Evolutionary conservation across 2,113 vertebrate species (phyloP).

Genomic region (Tragelaphus imberbis): DNA sequence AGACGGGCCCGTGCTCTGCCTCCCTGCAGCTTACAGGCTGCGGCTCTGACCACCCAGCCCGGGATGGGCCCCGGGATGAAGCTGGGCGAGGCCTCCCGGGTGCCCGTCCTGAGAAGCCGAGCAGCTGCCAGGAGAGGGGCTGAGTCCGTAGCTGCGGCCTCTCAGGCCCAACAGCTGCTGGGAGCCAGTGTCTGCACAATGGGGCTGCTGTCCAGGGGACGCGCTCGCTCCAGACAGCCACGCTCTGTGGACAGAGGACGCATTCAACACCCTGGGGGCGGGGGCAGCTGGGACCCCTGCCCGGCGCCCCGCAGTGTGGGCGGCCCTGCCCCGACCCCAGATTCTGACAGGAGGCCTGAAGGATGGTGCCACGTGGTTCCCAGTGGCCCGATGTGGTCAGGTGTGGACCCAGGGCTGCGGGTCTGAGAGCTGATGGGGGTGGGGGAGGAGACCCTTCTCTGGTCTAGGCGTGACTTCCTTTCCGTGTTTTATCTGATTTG

Average conservation of each 20-base stretch:
- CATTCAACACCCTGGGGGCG: accelerated
- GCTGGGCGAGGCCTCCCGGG: neutral
- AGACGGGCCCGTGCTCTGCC: neutral
- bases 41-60: neutral
- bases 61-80: neutral
- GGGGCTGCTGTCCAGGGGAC: conserved; percentile 58
- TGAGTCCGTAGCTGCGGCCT: neutral
- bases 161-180: conserved; percentile 70
- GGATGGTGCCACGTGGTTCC: neutral
- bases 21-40: neutral
- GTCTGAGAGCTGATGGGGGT: neutral
- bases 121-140: conserved; percentile 24
- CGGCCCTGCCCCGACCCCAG: neutral
- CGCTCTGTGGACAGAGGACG: conserved; percentile 55
- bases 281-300: accelerated
- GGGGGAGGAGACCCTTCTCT: neutral
- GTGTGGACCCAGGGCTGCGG: accelerated
- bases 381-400: accelerated
- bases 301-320: neutral
- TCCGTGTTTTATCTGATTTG: accelerated
- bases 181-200: neutral
- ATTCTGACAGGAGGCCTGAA: neutral
- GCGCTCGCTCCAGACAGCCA: neutral
- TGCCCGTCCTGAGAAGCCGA: neutral
- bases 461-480: neutral